Evolutionary conservation across 2,797 vertebrate genomes (phyloP).

Genomic region (Propithecus deckenii): DNA sequence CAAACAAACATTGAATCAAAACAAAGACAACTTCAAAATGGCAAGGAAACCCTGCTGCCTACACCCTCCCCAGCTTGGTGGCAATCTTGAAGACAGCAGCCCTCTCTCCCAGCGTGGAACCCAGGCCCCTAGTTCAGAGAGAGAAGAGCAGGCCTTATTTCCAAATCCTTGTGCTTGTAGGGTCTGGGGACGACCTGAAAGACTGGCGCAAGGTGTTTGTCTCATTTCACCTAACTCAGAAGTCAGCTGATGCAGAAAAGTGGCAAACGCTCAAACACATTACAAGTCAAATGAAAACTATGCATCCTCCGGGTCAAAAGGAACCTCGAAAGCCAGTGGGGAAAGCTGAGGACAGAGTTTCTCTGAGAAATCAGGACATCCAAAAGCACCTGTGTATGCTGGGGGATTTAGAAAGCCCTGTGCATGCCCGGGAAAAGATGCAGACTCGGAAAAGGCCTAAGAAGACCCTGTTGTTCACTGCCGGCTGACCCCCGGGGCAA

Average conservation of each 20-base stretch:
- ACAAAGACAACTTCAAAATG: background rate
- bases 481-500: too few species aligned
- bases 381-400: background rate
- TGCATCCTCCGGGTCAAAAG: background rate
- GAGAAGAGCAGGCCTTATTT: background rate
- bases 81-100: background rate
- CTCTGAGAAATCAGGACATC: background rate
- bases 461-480: background rate
- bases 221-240: background rate
- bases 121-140: background rate
- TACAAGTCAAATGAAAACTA: background rate
- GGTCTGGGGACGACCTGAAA: background rate
- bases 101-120: background rate
- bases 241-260: background rate
- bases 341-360: background rate
- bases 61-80: background rate
- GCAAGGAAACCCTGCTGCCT: background rate
- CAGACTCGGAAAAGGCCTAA: background rate
- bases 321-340: background rate
- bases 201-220: background rate
- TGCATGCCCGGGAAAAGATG: background rate
- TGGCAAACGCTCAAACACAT: background rate
- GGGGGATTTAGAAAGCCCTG: background rate
- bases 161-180: background rate
- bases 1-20: background rate